Evolutionary conservation across 2,888 invertebrate species (phyloP), one percentile per base, ranked within the genome.

Genomic region (Slavum lentiscoides): DNA sequence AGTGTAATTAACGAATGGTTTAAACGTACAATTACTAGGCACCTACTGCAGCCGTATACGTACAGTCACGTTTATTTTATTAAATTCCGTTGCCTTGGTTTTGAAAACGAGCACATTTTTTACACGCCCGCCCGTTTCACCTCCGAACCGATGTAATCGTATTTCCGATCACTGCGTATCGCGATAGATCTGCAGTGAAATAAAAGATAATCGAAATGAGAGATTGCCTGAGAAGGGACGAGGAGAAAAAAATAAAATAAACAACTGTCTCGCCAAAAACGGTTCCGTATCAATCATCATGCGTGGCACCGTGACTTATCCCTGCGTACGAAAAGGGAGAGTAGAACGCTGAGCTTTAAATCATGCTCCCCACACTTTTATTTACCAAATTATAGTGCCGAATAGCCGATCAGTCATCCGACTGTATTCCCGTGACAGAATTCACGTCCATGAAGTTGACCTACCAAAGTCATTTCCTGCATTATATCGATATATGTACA

Each of bases 251-350:
- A 30, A 30, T 17, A 21, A 62, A 80, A 70, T 64, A 80, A 70
- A 80, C 76, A 69, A 77, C 77, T 70, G 70, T 80, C 70, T 70
- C 64, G 21, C 69, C 69, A 5, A 69, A 70, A 80, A 80, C 70
- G 77, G 64, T 70, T 64, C 39, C 77, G 70, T 69, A 80, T 80
- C 77, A 80, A 80, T 80, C 77, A 80, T 80, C 70, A 23, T 72
- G 30, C 30, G 55, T 15, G 70, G 77, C 70, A 64, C 62, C 70
- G 77, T 72, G 70, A 80, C 77, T 80, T 80, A 80, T 70, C 53
- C 77, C 55, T 53, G 30, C 2, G 64, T 0, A 23, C 13, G 13
- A n/a, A 30, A n/a, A 6, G 55, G 69, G 30, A 69, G 43, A 64
- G 64, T 19, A 61, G 23, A 66, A 55, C 11, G n/a, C 49, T 17